These are phyloP conservation scores for Physeter macrocephalus DNA, from an alignment of 2,113 vertebrate species.

Conservation along the genomic window DNA sequence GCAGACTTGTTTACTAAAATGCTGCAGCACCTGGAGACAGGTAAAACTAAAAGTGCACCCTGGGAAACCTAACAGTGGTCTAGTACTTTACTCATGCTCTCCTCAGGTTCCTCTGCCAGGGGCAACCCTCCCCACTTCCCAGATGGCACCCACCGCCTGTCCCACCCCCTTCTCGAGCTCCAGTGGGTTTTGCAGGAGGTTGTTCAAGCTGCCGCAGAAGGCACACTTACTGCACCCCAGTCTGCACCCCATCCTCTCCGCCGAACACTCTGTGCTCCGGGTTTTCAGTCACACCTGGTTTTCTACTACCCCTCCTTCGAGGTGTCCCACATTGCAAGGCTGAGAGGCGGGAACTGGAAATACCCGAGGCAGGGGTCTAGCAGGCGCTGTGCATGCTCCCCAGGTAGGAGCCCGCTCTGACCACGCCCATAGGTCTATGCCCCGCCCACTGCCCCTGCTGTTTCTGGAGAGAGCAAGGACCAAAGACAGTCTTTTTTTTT, in stretches of 20 bases:
- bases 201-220: background rate
- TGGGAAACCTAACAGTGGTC: background rate
- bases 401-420: background rate
- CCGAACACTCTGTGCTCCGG: accelerated
- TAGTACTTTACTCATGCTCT: accelerated
- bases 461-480: background rate
- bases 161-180: background rate
- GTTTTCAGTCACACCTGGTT: background rate
- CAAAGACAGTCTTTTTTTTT: too few relatives aligned
- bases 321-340: background rate
- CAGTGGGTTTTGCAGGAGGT: accelerated
- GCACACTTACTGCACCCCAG: background rate
- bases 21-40: background rate
- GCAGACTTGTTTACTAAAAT: background rate
- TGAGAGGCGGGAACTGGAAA: background rate
- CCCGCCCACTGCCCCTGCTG: background rate
- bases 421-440: background rate
- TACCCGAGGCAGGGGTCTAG: accelerated
- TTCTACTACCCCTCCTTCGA: background rate
- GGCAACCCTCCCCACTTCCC: background rate
- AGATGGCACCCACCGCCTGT: background rate
- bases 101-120: background rate
- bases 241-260: background rate
- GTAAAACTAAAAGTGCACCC: background rate
- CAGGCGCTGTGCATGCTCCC: background rate